These are phyloP conservation scores for Amphiprion ocellaris DNA, from an alignment of 2,113 vertebrate genomes.

Conservation along the genomic window DNA sequence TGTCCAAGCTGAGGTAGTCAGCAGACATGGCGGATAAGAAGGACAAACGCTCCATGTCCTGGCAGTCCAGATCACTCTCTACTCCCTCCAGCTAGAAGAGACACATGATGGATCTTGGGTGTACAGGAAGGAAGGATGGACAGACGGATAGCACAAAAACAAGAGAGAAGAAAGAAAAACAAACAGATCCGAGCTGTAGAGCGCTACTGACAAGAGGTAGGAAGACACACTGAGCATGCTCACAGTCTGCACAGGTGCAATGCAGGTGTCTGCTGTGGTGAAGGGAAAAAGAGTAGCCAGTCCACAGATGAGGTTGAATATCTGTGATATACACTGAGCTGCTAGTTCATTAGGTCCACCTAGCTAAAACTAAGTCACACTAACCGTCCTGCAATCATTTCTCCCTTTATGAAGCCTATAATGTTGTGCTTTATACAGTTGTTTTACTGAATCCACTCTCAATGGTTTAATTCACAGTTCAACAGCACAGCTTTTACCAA, in stretches of 20 bases:
- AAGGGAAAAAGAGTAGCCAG: too few species aligned
- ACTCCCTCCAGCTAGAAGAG: slow-evolving; percentile 92
- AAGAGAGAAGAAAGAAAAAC: slow-evolving; percentile 58
- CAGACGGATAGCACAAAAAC: slow-evolving; percentile 62
- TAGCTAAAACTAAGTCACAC: too few species aligned
- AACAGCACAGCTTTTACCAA: too few species aligned
- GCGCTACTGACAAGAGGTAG: slow-evolving; percentile 56
- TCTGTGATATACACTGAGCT: too few species aligned
- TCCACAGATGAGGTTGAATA: too few species aligned
- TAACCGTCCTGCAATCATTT: too few species aligned
- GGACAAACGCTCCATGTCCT: slow-evolving; percentile 93
- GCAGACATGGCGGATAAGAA: slow-evolving; percentile 97
- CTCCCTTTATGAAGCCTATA: too few species aligned
- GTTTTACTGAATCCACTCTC: too few species aligned
- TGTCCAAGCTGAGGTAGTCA: slow-evolving; percentile 98
- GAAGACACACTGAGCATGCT: slow-evolving; percentile 50
- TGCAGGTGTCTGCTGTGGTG: too few species aligned
- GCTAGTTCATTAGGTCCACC: too few species aligned
- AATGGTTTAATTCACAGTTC: too few species aligned
- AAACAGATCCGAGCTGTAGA: slow-evolving; percentile 74
- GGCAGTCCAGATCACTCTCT: slow-evolving; percentile 91
- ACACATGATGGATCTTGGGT: slow-evolving; percentile 84
- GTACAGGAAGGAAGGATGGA: slow-evolving; percentile 77
- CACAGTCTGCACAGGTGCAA: slow-evolving; percentile 8
- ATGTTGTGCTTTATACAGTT: too few species aligned